Evolutionary conservation across 53 echinoderm and acorn worm genomes (phyloP), one percentile per base, ranked within the genome.

Genomic region (Echinarachnius parma): DNA sequence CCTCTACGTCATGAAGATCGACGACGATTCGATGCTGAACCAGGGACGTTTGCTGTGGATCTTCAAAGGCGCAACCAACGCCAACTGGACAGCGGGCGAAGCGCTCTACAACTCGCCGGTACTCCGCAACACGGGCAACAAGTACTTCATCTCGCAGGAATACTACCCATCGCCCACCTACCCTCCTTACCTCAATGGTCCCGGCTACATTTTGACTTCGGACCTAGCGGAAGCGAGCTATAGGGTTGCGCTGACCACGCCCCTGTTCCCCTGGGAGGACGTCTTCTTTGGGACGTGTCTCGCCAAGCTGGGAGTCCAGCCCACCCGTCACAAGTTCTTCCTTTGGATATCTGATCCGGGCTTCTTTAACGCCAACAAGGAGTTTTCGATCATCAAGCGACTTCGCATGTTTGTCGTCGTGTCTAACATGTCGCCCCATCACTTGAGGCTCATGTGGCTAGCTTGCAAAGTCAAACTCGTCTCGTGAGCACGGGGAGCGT

Each of bases 11-110:
- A 78, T 86, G 61, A 90, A 90, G 62, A 90, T 81, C 10, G 90
- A 90, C 44, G 86, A 82, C 34, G 90, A 90, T 58, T 82, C 86
- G 52, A 59, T 74, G 46, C 57, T 90, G 20, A 86, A 90, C 48
- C 76, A 66, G 36, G 61, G 67, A 0, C 53, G 77, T 15, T 76
- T 89, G 7, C 59, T 70, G 1, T 27, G 28, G 19, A 53, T 37
- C 28, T 24, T 88, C 4, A 28, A 63, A 8, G 26, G 20, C 2
- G 74, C 75, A 0, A 74, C 78, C 0, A 10, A 26, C 9, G n/a
- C 39, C 2, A 48, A 52, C 55, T 37, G 57, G 28, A 70, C 83
- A 9, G 60, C 64, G 34, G 87, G 75, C 5, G 78, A 79, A 44
- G 56, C 65, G 0, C 29, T 62, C 55, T 58, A 36, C 2, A 45